Conservation (phyloP, 2,113 vertebrate species). For the Anhinga anhinga region DNA sequence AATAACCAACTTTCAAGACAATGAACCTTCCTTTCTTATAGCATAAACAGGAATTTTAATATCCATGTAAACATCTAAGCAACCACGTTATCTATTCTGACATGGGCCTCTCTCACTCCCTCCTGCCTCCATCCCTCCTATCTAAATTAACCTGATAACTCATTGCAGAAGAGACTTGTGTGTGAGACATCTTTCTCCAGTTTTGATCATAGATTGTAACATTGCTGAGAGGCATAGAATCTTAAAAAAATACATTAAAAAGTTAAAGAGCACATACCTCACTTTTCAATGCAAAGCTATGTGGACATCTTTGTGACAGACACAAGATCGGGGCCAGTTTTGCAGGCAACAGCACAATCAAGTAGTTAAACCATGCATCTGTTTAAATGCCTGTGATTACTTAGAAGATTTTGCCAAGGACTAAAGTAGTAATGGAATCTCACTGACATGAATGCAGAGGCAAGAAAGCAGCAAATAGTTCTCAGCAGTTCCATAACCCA, state of each 20-base stretch:
- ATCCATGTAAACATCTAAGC: background rate
- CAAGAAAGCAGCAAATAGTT: background rate
- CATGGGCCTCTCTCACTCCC: accelerated
- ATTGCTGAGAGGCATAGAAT: background rate
- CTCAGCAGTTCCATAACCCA: background rate
- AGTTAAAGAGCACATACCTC: background rate
- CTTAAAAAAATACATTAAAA: background rate
- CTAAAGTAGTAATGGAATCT: background rate
- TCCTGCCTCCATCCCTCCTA: background rate
- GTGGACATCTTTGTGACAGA: background rate
- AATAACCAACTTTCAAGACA: background rate
- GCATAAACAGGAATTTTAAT: background rate
- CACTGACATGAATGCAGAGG: background rate
- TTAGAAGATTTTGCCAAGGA: background rate
- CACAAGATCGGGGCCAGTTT: background rate
- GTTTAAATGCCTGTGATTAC: background rate
- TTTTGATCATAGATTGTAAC: background rate
- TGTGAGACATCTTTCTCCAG: background rate
- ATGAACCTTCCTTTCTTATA: background rate
- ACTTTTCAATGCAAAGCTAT: background rate
- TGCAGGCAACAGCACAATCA: background rate
- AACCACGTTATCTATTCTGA: background rate
- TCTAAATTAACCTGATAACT: background rate
- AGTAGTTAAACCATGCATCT: background rate
- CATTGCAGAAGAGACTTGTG: background rate